These are phyloP conservation scores for Vanessa tameamea DNA, from an alignment of 1,140 invertebrate species.

Conservation along the genomic window DNA sequence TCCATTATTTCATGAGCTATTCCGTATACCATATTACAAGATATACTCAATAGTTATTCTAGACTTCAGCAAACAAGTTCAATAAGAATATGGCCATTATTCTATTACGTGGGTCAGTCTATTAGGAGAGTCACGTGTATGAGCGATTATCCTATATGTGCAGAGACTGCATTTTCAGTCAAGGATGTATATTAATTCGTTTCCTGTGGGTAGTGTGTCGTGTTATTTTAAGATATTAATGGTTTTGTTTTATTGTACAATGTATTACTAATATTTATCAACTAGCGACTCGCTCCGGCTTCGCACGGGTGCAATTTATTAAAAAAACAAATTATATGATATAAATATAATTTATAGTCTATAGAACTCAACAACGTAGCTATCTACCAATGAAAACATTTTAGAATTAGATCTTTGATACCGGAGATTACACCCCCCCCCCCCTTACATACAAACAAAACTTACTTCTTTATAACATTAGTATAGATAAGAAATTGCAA, in stretches of 20 bases:
- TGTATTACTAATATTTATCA: neutral
- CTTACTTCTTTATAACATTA: too few species aligned
- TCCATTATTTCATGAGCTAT: too few species aligned
- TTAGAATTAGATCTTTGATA: too few species aligned
- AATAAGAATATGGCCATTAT: neutral
- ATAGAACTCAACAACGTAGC: too few species aligned
- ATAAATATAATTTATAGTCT: too few species aligned
- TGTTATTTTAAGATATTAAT: slow-evolving; percentile 15
- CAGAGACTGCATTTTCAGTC: slow-evolving; percentile 14
- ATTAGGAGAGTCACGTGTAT: neutral
- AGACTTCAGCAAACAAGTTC: slow-evolving; percentile 4
- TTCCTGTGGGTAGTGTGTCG: neutral
- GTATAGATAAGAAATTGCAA: too few species aligned
- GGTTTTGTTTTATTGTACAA: neutral
- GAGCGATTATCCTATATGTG: slow-evolving; percentile 24
- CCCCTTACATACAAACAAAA: too few species aligned
- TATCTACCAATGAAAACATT: too few species aligned
- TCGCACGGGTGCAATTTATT: too few species aligned
- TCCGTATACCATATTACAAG: neutral
- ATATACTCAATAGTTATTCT: neutral
- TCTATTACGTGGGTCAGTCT: slow-evolving; percentile 1
- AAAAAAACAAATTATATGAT: too few species aligned
- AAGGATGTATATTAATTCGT: slow-evolving; percentile 15
- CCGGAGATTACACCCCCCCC: too few species aligned
- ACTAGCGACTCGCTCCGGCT: too few species aligned